Conservation (phyloP, 2,888 invertebrate species). For the Heteromyza rotundicornis region DNA sequence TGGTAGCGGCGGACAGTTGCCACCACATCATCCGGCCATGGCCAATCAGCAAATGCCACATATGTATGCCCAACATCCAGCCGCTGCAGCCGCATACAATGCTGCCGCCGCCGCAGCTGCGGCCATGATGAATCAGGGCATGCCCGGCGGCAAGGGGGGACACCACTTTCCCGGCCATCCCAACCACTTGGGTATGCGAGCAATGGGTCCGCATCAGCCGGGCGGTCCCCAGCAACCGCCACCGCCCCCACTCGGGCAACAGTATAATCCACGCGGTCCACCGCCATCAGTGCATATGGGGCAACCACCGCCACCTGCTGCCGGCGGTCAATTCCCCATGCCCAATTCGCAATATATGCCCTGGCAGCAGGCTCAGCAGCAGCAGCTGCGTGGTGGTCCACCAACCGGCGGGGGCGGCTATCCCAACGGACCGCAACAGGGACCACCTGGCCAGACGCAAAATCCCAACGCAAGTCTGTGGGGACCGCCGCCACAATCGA, state of each 20-base stretch:
- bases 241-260: conserved; percentile 37
- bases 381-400: conserved; percentile 45
- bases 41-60: conserved; percentile 48
- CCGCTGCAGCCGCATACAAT: conserved; percentile 38
- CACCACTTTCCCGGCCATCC: conserved; percentile 43
- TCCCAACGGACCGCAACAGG: conserved; percentile 36
- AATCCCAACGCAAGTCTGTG: conserved; percentile 62
- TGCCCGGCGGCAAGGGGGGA: conserved; percentile 39
- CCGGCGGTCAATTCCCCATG: conserved; percentile 45
- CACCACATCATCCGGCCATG: conserved; percentile 47
- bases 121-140: conserved; percentile 53
- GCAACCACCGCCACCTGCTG: conserved; percentile 42
- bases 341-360: conserved; percentile 57
- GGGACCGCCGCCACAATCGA: conserved; percentile 61
- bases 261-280: conserved; percentile 27
- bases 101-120: conserved; percentile 40
- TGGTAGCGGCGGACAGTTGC: conserved; percentile 36
- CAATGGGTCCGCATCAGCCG: conserved; percentile 36
- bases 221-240: conserved; percentile 42
- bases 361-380: conserved; percentile 58
- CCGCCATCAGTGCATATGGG: conserved; percentile 47
- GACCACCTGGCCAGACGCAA: conserved; percentile 44
- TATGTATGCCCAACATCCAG: conserved; percentile 48
- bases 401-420: conserved; percentile 36
- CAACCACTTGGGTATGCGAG: conserved; percentile 45